A percentile compares a stretch with the other conserved stretches of the same genome.
Conservation (phyloP, 1,140 invertebrate genomes). For the Eurosta solidaginis region DNA sequence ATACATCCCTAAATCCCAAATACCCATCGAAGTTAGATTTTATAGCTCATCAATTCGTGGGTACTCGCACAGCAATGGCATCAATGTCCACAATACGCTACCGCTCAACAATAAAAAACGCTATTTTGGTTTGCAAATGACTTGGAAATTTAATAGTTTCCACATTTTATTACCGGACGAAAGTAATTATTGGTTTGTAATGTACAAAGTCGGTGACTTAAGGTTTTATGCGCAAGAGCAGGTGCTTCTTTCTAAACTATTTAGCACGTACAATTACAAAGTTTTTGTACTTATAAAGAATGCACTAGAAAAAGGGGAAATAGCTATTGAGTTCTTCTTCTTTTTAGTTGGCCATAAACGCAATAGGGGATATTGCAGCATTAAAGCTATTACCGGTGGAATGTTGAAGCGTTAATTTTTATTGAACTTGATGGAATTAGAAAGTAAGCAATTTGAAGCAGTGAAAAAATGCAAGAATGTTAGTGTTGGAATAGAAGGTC, state of each 20-base stretch:
- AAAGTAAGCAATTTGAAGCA: background rate
- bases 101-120: conserved; percentile 1
- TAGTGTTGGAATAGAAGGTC: too few relatives aligned
- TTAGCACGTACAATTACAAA: too few relatives aligned
- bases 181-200: background rate
- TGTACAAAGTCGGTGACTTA: background rate
- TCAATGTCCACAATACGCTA: background rate
- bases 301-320: background rate
- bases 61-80: background rate
- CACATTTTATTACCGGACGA: conserved; percentile 9
- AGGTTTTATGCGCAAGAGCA: background rate
- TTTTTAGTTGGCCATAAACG: background rate
- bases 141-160: background rate
- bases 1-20: background rate
- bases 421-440: background rate
- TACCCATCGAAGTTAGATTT: background rate
- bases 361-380: background rate
- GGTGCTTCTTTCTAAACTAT: background rate
- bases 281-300: too few relatives aligned
- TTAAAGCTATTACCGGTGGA: background rate
- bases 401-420: background rate
- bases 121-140: background rate
- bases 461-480: too few relatives aligned
- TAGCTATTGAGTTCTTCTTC: too few relatives aligned
- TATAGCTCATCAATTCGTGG: background rate